Base-by-base conservation (phyloP, 37 sponge, comb jelly and placozoan species). In the Tethya wilhelma region DNA sequence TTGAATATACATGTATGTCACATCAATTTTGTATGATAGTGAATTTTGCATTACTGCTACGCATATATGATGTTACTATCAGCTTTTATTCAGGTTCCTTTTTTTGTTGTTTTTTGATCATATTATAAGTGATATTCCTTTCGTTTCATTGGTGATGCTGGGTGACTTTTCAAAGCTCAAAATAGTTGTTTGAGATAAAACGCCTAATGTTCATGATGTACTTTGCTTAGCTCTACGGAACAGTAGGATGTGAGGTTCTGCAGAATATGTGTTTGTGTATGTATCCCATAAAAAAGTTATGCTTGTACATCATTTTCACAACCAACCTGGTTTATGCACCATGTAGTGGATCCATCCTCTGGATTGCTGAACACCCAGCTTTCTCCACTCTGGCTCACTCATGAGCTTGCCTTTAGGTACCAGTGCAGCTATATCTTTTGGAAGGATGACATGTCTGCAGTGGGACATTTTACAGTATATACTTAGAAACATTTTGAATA, bases 321-420 rank as follows among this genome's bases (percentile, higher is more conserved):
- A 20, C 69, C 6, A 20, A 86, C 93, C 93, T 69, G 95, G 95
- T 5, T 38, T 65, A 59, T 94, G 95, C 17, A 80, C 3, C 95
- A 94, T 94, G 79, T 94, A 94, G 67, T 94, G 91, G 31, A 91
- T 57, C 95, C 95, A 94, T n/a, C 95, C 95, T 57, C 84, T 79
- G n/a, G 95, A 94, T 67, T 94, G 95, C 89, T 94, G 95, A 5
- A 94, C 91, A 0, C 95, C 95, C 14, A 94, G 63, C 30, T 75
- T 56, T 46, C 95, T 86, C 95, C 95, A 94, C 71, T 94, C 95
- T 0, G 26, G 43, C 49, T 94, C 95, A 7, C 70, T 60, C 95
- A 94, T 90, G 0, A 94, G 82, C 17, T 57, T 39, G 28, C 84
- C 74, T 42, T 73, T 78, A 9, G 95, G 95, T 14, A 94, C 89